A percentile compares a stretch with the other conserved stretches of the same genome.
Evolutionary conservation across 2,888 invertebrate species (phyloP).

Genomic region (Cantharis rufa): DNA sequence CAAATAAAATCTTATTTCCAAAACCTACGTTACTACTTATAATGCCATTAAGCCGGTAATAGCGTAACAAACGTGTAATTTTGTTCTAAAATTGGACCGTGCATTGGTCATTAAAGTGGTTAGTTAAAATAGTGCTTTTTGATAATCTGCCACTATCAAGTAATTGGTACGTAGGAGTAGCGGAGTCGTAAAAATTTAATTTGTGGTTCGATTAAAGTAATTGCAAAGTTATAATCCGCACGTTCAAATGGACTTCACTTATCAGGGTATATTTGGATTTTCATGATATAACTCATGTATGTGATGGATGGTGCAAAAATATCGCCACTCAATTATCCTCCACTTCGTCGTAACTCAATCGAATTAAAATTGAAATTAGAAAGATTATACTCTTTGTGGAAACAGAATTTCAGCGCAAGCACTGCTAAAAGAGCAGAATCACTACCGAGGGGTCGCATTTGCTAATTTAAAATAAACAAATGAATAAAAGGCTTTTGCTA

Average conservation of each 20-base stretch:
- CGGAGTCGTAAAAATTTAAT: background rate
- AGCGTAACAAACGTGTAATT: background rate
- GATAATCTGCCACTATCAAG: background rate
- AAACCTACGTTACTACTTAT: background rate
- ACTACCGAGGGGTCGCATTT: background rate
- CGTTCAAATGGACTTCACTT: background rate
- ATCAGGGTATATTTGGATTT: background rate
- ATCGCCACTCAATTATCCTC: background rate
- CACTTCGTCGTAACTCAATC: background rate
- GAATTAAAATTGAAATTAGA: background rate
- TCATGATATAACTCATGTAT: background rate
- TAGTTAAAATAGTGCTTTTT: background rate
- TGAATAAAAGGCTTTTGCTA: background rate
- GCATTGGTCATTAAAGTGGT: background rate
- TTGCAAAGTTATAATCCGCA: background rate
- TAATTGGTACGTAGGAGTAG: background rate
- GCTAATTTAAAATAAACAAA: background rate
- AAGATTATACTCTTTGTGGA: background rate
- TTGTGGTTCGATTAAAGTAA: background rate
- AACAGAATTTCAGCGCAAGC: background rate
- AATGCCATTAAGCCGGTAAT: background rate
- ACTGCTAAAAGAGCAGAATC: background rate
- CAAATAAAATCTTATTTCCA: constrained; percentile 1
- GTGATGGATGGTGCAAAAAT: background rate
- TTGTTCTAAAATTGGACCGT: background rate